Base-by-base conservation (phyloP, 1,140 invertebrate genomes). In the Lithobius niger region DNA sequence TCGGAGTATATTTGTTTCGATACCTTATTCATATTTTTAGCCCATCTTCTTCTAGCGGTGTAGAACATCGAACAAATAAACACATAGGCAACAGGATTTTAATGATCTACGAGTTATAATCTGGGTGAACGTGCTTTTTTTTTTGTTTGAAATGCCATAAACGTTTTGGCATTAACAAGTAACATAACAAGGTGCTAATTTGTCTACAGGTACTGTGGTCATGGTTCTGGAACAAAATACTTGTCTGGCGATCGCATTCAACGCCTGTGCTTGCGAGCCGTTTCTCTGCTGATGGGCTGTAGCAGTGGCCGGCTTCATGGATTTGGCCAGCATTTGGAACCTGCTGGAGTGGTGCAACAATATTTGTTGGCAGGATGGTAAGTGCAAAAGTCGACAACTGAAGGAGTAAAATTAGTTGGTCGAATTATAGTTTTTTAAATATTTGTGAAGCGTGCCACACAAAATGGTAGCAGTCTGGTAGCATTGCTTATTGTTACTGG, bases 271-370 rank as follows among this genome's bases (percentile, higher is more conserved):
- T 68, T 64, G 40, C 61, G 60, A 21, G 64, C 71, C 3, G 64
- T 64, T 2, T 58, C 64, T 3, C 52, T 75, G 18, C 57, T 76
- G 18, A 71, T 76, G 64, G 74, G 74, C 21, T 76, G 74, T 57
- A 69, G 68, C 45, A 73, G 71, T 65, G 74, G 68, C 0, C 52
- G 57, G 27, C 56, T 75, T 21, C 59, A 58, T 13, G 55, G 58
- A 22, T 58, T 63, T 26, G 68, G 68, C 2, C 28, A 22, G 22
- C 49, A 62, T 16, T 57, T 71, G 21, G 73, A 74, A 47, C 56
- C 67, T n/a, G 50, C 60, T 53, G 73, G 73, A 6, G 63, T 66
- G 40, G 65, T 70, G 47, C 62, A 66, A 18, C 65, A 64, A 51
- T 73, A 71, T 56, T 66, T 71, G 54, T 52, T 72, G 21, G 66